These are phyloP conservation scores for Paragorgia papillata DNA, from an alignment of 92 coral and sea anemone species.

Conservation along the genomic window DNA sequence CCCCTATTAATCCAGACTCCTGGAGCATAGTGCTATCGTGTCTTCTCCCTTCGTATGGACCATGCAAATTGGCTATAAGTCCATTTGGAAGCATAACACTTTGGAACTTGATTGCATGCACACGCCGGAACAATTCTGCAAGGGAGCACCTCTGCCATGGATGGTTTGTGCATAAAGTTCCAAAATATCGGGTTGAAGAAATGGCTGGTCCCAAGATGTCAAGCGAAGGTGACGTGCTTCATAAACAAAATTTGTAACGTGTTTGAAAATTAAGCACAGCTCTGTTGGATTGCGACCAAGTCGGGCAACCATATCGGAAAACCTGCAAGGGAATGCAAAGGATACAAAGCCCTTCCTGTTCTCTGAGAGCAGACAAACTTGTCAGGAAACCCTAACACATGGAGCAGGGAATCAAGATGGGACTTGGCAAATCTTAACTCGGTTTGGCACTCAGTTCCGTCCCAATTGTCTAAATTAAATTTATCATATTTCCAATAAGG, in stretches of 20 bases:
- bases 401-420: slow-evolving; percentile 40
- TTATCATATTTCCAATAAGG: slow-evolving; percentile 40
- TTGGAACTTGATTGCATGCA: too few relatives aligned
- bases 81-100: too few relatives aligned
- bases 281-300: slow-evolving; percentile 69
- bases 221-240: slow-evolving; percentile 15
- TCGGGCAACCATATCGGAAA: slow-evolving; percentile 52
- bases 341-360: slow-evolving; percentile 63
- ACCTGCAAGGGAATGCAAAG: slow-evolving; percentile 62
- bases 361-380: slow-evolving; percentile 61
- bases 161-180: too few relatives aligned
- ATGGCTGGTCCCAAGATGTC: too few relatives aligned
- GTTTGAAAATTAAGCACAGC: slow-evolving; percentile 57
- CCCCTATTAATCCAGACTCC: too few relatives aligned
- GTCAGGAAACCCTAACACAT: slow-evolving; percentile 51
- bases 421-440: slow-evolving; percentile 54
- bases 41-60: too few relatives aligned
- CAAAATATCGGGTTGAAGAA: too few relatives aligned
- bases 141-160: too few relatives aligned
- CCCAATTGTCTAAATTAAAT: slow-evolving; percentile 43
- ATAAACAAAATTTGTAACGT: slow-evolving; percentile 42
- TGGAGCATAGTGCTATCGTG: too few relatives aligned
- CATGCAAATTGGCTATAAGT: too few relatives aligned
- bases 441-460: neutral
- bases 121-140: too few relatives aligned